A percentile compares a stretch with the other conserved stretches of the same genome.
phyloP scores from a whole-genome alignment of 1,140 invertebrate species.

The honey bee (Apis mellifera) region DNA sequence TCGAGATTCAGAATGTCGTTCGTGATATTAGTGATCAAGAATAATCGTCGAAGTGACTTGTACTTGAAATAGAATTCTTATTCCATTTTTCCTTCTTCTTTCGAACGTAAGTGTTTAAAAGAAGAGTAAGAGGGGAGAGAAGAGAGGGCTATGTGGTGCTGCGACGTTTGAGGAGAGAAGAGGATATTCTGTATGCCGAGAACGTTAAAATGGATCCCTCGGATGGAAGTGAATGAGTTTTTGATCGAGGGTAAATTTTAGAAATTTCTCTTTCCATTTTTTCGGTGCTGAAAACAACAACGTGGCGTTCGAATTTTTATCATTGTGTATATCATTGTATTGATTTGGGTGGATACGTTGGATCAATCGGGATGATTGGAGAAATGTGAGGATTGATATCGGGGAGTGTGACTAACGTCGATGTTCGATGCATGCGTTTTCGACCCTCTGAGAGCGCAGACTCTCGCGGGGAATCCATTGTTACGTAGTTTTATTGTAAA shows the following conservation, averaged over 20 bases:
- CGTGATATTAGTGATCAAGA: neutral
- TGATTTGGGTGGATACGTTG: no score
- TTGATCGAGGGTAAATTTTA: neutral
- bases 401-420: neutral
- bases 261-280: no score
- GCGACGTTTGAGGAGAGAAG: neutral
- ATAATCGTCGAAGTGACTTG: neutral
- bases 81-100: neutral
- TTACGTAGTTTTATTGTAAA: neutral
- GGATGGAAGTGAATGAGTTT: neutral
- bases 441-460: slow-evolving; percentile 40
- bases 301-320: neutral
- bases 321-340: neutral
- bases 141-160: no score
- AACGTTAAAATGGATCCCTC: neutral
- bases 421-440: slow-evolving; percentile 41
- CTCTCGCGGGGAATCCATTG: slow-evolving; percentile 37
- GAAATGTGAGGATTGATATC: no score
- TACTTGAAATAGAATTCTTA: no score
- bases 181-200: neutral
- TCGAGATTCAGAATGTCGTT: neutral
- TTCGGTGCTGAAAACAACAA: neutral
- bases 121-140: no score
- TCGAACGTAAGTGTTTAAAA: neutral
- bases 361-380: neutral